These are phyloP conservation scores for Anastrepha obliqua DNA, from an alignment of 1,140 invertebrate genomes.

Conservation along the genomic window DNA sequence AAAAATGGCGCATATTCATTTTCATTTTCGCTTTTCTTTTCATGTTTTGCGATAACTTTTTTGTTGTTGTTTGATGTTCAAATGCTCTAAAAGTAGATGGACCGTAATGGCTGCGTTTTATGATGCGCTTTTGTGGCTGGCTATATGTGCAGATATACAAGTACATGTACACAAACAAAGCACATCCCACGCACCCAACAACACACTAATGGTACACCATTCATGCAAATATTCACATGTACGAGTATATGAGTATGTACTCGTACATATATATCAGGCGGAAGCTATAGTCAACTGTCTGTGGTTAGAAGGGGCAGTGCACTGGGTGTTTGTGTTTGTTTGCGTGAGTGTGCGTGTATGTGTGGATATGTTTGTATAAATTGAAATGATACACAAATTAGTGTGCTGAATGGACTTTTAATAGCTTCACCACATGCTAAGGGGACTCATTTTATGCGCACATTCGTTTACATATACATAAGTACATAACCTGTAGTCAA, in stretches of 20 bases:
- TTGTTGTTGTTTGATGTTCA: neutral
- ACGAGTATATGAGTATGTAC: neutral
- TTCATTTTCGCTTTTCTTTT: conserved; percentile 42
- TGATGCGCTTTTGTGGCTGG: conserved; percentile 59
- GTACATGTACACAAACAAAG: neutral
- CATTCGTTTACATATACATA: no score
- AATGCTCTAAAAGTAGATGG: conserved; percentile 20
- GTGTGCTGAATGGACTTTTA: conserved; percentile 73
- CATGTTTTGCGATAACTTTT: neutral
- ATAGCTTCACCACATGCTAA: conserved; percentile 62
- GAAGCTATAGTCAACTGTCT: neutral
- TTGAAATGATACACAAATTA: conserved; percentile 74
- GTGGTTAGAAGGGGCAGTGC: neutral
- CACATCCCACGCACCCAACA: no score
- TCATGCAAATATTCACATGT: neutral
- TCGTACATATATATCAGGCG: neutral
- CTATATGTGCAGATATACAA: neutral
- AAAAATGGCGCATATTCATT: conserved; percentile 22
- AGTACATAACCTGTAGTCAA: no score
- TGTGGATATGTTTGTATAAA: conserved; percentile 57
- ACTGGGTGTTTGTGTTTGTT: neutral
- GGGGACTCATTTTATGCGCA: neutral
- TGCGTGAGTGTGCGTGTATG: neutral
- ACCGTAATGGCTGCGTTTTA: conserved; percentile 56
- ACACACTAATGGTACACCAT: no score